Evolutionary conservation across 1,140 invertebrate genomes (phyloP).

Genomic region (Pissodes strobi): DNA sequence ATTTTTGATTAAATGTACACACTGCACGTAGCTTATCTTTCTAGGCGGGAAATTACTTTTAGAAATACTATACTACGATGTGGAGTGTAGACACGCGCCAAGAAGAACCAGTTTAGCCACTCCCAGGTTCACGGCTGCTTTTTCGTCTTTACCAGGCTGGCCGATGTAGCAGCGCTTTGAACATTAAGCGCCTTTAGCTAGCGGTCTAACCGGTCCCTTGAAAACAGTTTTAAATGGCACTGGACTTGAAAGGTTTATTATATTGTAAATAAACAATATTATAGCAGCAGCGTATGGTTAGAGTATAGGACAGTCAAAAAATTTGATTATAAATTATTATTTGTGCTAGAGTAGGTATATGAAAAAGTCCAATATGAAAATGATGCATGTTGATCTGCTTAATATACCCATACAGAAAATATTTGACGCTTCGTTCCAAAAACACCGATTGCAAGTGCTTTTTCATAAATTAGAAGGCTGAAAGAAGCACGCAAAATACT

Average conservation of each 20-base stretch:
- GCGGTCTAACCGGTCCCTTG: not conserved
- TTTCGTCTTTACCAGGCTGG: not conserved
- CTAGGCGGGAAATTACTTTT: not conserved
- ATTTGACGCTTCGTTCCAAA: too few relatives aligned
- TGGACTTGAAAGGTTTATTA: not conserved
- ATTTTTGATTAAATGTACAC: not conserved
- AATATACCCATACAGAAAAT: not conserved
- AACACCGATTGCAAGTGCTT: too few relatives aligned
- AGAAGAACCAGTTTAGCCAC: slow-evolving; percentile 2
- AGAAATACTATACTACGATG: not conserved
- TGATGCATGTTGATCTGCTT: not conserved
- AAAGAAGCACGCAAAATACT: too few relatives aligned
- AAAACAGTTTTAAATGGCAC: not conserved
- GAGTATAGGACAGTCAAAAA: too few relatives aligned
- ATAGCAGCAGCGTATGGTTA: too few relatives aligned
- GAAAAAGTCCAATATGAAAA: not conserved
- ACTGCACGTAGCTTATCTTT: too few relatives aligned
- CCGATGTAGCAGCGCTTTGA: not conserved
- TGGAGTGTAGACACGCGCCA: not conserved
- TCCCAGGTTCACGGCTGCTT: too few relatives aligned
- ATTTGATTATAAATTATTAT: too few relatives aligned
- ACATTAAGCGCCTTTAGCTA: not conserved
- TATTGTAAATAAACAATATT: too few relatives aligned
- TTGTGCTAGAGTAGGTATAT: too few relatives aligned
- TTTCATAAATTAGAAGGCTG: too few relatives aligned